Base-by-base conservation (phyloP, 1,140 invertebrate genomes). In the Anastrepha obliqua region DNA sequence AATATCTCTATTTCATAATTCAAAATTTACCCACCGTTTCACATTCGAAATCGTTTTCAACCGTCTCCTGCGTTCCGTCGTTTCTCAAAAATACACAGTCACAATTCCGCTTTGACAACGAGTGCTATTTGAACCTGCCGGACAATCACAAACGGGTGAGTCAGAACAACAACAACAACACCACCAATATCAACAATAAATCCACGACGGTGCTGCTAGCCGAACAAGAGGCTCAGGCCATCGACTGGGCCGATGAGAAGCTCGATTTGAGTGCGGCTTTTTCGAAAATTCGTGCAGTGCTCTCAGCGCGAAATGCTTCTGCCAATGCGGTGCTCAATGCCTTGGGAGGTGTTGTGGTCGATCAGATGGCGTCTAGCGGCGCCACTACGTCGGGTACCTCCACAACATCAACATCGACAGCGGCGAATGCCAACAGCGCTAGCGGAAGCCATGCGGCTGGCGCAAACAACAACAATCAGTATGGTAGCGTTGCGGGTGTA, bases 41-140 rank as follows among this genome's bases (percentile, higher is more conserved):
- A 55, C 1, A 6, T 55, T 55, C 51, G 51, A 55, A 55, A 8
- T 55, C 6, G 29, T 29, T 29, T 29, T 29, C 29, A 29, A 29
- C 29, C 29, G 29, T 1, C 29, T 11, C 11, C 51, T 55, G 11
- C 51, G 51, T 29, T 29, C 29, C 51, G 51, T 3, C 51, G 51
- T 55, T 55, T 55, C 60, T 29, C 9, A 55, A 15, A 86, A 81
- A 58, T 42, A 89, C 90, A 92, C 95, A 99, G 98, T 99, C 98
- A 95, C 98, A 99, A 95, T 99, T 99, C 95, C 96, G 98, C 92
- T 99, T 99, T 95, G 98, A 99, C 95, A 99, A 99, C 95, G 98
- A 99, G 95, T 98, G 97, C 95, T 97, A 98, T 95, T 95, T 98
- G 94, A 97, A 97, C 95, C 95, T 99, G 93, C 97, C 97, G 94